Conservation (phyloP, 2,113 vertebrate species). For the Mystacornis crossleyi region DNA sequence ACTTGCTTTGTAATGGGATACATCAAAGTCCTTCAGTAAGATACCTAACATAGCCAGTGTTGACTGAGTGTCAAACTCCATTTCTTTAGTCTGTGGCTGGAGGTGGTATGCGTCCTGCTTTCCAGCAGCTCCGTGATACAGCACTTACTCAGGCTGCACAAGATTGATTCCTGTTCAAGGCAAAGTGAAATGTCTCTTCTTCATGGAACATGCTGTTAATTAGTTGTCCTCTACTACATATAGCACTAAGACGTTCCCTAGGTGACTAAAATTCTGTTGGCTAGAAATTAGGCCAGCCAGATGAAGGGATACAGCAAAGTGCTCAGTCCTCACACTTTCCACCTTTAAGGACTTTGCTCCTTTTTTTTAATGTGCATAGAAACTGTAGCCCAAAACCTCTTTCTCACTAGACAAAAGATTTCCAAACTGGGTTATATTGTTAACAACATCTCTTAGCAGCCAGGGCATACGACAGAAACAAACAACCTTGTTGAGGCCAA, state of each 20-base stretch:
- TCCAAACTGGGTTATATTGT: neutral
- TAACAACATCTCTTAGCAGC: neutral
- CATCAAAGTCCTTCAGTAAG: neutral
- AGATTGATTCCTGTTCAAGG: neutral
- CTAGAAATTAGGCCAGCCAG: neutral
- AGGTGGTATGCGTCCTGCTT: neutral
- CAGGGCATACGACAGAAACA: neutral
- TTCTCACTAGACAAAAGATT: neutral
- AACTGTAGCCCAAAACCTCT: neutral
- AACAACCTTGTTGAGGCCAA: neutral
- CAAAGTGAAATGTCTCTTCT: accelerated
- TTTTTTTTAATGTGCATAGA: neutral
- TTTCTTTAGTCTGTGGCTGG: neutral
- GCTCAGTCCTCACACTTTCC: neutral
- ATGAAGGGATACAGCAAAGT: neutral
- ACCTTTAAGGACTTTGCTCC: neutral
- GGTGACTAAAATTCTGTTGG: neutral
- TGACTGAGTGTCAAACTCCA: neutral
- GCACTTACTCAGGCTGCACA: neutral
- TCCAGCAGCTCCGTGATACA: neutral
- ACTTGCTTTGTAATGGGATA: neutral
- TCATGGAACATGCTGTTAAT: neutral
- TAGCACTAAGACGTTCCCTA: neutral
- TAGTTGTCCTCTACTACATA: neutral
- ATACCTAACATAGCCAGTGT: neutral